Evolutionary conservation across 2,797 vertebrate species (phyloP), one percentile per base, ranked within the genome.

Genomic region (Sciurus vulgaris): DNA sequence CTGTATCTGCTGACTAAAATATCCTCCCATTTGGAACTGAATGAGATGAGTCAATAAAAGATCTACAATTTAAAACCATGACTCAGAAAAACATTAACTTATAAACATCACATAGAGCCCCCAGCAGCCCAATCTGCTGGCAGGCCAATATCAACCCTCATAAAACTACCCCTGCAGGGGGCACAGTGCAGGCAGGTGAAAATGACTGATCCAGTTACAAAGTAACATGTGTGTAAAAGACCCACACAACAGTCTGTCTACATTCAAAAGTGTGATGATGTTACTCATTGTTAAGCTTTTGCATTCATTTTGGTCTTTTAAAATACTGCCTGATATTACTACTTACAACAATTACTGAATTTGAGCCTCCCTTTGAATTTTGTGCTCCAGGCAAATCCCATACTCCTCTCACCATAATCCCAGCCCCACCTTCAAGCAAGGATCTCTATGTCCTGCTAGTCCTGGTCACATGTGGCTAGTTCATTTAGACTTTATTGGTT

Each of bases 11-110:
- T 78, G 47, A 69, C 7, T 59, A 61, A 93, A 91, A 84, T 47
- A 79, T 8, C 18, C 22, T 93, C 30, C 14, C 35, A 59, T 79
- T 92, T 91, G 81, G 33, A 96, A 79, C 24, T 77, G 72, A 49
- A 22, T 74, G 56, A 38, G 28, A 59, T 72, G 73, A 76, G 30
- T n/a, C 78, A 85, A 49, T 44, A 14, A 85, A 92, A 28, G 33
- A 15, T 30, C 22, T 83, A 59, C 26, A 86, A 26, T 44, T 59
- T 69, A 24, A 94, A 93, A 95, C 24, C 47, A 94, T 51, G 44
- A 51, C 49, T 83, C 69, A 14, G 51, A 72, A 63, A 54, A 79
- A 56, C 5, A 41, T 33, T 15, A 76, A 35, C 76, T 69, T 86
- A 30, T 44, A 49, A 90, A 70, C 24, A 82, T 4, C 11, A 28